Evolutionary conservation across 2,113 vertebrate species (phyloP), one percentile per base, ranked within the genome.

Genomic region (Corvus moneduloides): DNA sequence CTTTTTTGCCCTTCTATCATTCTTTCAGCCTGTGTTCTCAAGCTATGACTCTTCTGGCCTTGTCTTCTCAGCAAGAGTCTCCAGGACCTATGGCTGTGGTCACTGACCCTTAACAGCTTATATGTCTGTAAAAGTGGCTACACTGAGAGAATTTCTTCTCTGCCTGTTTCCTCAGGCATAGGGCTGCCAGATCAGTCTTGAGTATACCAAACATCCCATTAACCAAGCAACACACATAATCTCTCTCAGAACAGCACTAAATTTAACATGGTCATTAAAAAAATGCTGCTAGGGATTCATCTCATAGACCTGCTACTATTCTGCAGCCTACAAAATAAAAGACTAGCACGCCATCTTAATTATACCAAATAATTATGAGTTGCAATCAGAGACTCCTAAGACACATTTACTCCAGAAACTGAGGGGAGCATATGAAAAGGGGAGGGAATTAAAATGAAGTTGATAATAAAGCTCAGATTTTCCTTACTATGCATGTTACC

Each of bases 401-500:
- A 91, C 41, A 72, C 73, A 75, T 89, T 94, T 93, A 87, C 73
- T 80, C 62, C 76, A 89, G 83, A 86, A 95, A 75, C 76, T 84
- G 76, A 94, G 61, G 61, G 35, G 10, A 94, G 21, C 61, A 44
- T 86, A 78, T 74, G 86, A 89, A 90, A 96, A 94, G 37, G 80
- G 83, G 86, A 93, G 69, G 76, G 95, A 96, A 91, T 87, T 80
- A 85, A 91, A 95, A 89, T 66, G 75, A 93, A 96, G 64, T 93
- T 95, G 71, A 63, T 91, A 90, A 96, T 96, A 95, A 96, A 95
- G 93, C 93, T 93, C 88, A 90, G 86, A 76, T 90, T 95, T 96
- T 96, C 88, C 84, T 94, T 96, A 94, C 88, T 92, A 72, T 90
- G 92, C 94, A 78, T 12, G 94, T 96, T 97, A 94, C 96, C 94